Evolutionary conservation across 1,140 invertebrate species (phyloP).

Genomic region (Leptinotarsa undecemlineata): DNA sequence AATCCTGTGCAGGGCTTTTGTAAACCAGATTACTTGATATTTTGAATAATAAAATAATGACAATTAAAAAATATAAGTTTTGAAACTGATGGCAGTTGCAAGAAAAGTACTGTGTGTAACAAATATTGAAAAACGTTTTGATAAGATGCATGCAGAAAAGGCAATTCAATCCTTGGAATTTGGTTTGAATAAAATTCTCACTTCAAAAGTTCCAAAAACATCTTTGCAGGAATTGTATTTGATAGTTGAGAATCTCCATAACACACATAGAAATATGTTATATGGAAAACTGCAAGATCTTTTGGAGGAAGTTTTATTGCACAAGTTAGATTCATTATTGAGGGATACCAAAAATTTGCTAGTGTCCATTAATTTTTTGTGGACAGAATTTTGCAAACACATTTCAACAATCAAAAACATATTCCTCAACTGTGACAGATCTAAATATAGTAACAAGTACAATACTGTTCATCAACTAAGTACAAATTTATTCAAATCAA

Average conservation of each 20-base stretch:
- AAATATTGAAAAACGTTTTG: slow-evolving; percentile 7
- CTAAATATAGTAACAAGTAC: slow-evolving; percentile 33
- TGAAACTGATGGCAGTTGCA: slow-evolving; percentile 17
- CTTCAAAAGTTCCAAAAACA: slow-evolving; percentile 83
- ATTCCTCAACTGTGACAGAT: slow-evolving; percentile 93
- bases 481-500: slow-evolving; percentile 86
- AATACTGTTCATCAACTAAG: slow-evolving; percentile 66
- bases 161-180: slow-evolving; percentile 63
- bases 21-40: too few relatives aligned
- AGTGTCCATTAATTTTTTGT: slow-evolving; percentile 88
- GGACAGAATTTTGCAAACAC: slow-evolving; percentile 90
- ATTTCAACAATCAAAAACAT: slow-evolving; percentile 98
- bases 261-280: slow-evolving; percentile 72
- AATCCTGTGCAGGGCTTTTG: too few relatives aligned
- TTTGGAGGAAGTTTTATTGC: slow-evolving; percentile 85
- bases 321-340: slow-evolving; percentile 83
- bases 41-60: background rate
- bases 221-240: slow-evolving; percentile 91
- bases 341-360: slow-evolving; percentile 86
- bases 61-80: slow-evolving; percentile 8
- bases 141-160: background rate
- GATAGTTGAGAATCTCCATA: slow-evolving; percentile 94
- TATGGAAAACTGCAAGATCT: slow-evolving; percentile 82
- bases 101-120: slow-evolving; percentile 15
- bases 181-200: slow-evolving; percentile 90